A percentile compares a stretch with the other conserved stretches of the same genome.
Evolutionary conservation across 2,113 vertebrate genomes (phyloP).

Genomic region (Enhydra lutris): DNA sequence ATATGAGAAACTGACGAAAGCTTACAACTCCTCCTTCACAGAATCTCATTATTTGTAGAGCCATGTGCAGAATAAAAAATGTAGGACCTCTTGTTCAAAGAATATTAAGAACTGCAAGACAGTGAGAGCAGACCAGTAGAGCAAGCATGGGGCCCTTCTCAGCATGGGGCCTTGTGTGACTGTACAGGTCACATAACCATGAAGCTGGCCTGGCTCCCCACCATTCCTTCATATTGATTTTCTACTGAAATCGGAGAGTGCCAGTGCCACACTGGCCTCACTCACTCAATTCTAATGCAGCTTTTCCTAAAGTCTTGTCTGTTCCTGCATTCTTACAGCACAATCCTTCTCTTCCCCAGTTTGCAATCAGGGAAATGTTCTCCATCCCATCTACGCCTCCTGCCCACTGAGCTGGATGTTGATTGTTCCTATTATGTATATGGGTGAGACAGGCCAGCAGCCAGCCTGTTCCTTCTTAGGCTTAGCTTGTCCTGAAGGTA

Average conservation of each 20-base stretch:
- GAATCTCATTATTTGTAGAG: background rate
- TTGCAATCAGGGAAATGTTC: background rate
- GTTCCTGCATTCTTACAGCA: background rate
- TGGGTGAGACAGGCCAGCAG: background rate
- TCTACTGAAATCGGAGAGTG: background rate
- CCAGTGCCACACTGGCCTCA: accelerated
- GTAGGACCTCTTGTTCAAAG: background rate
- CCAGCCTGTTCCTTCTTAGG: background rate
- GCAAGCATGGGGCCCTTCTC: background rate
- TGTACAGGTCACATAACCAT: background rate
- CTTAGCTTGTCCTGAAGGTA: background rate
- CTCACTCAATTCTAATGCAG: background rate
- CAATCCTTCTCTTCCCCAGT: background rate
- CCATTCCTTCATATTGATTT: background rate
- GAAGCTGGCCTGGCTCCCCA: background rate
- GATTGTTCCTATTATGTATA: no score
- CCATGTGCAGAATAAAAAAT: background rate
- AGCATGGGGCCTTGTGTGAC: background rate
- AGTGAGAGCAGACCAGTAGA: background rate
- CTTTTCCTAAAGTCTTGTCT: background rate
- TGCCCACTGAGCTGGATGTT: background rate
- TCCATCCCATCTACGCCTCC: background rate
- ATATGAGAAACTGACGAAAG: background rate
- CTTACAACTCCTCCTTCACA: background rate
- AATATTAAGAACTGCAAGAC: background rate